Percentiles rank a stretch among this genome's conserved stretches.
These are phyloP conservation scores for Gobius niger DNA, from an alignment of 2,113 vertebrate species.

Conservation along the genomic window DNA sequence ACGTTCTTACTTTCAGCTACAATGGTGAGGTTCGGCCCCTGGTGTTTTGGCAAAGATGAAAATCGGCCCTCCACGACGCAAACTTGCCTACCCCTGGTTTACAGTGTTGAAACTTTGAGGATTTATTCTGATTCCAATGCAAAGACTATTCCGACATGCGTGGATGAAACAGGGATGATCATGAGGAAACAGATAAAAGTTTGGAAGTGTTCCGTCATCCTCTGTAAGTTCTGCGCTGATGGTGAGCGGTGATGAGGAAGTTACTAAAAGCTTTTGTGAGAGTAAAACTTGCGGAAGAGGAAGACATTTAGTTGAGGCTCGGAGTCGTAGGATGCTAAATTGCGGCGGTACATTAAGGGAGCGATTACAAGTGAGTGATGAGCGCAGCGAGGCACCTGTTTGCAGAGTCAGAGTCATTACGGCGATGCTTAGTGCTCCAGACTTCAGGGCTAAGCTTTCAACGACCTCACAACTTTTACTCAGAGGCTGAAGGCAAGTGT, in stretches of 20 bases:
- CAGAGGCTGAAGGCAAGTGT: too few species aligned
- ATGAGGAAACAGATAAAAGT: too few species aligned
- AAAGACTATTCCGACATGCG: too few species aligned
- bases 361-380: constrained; percentile 51
- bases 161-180: too few species aligned
- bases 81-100: too few species aligned
- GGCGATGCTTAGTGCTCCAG: constrained; percentile 13
- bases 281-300: not conserved
- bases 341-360: constrained; percentile 40
- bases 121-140: too few species aligned
- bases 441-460: constrained; percentile 9
- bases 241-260: not conserved
- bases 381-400: constrained; percentile 30
- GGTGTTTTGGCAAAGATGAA: too few species aligned
- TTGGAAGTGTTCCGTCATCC: not conserved
- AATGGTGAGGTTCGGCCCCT: too few species aligned
- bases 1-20: too few species aligned
- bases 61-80: too few species aligned
- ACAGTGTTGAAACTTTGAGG: too few species aligned
- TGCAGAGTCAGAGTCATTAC: constrained; percentile 35
- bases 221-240: not conserved
- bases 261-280: constrained; percentile 17
- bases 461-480: not conserved
- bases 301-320: not conserved
- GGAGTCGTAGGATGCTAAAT: constrained; percentile 34